Percentiles rank a stretch among this genome's conserved stretches.
These are phyloP conservation scores for Pelagia noctiluca DNA, from an alignment of 30 jellyfish, hydroid and myxozoan species.

Conservation along the genomic window DNA sequence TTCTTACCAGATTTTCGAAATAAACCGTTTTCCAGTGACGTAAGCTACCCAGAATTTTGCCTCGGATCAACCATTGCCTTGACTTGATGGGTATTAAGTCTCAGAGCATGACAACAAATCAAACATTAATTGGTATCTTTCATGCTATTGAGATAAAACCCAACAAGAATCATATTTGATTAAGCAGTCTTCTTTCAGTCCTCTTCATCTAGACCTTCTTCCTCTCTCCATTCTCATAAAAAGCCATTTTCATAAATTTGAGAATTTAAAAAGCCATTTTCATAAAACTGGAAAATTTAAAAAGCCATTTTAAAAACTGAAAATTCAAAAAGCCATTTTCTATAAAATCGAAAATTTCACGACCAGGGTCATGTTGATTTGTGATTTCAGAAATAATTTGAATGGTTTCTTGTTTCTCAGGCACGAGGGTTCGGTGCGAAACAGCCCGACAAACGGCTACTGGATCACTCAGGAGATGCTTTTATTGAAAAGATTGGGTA, in stretches of 20 bases:
- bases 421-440: slow-evolving; percentile 72
- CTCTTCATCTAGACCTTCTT: too few species aligned
- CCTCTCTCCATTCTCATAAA: too few species aligned
- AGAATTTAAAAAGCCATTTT: too few species aligned
- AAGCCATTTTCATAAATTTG: not conserved
- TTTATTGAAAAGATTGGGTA: slow-evolving; percentile 71
- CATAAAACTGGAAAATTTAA: not conserved
- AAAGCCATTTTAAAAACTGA: not conserved
- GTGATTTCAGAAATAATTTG: not conserved
- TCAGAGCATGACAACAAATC: too few species aligned
- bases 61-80: too few species aligned
- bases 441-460: slow-evolving; percentile 72
- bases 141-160: too few species aligned
- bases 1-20: not conserved
- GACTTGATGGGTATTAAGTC: too few species aligned
- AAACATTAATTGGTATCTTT: too few species aligned
- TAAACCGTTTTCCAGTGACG: too few species aligned
- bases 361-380: not conserved
- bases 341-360: not conserved
- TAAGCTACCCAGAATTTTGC: too few species aligned
- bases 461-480: slow-evolving; percentile 22
- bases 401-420: slow-evolving; percentile 23
- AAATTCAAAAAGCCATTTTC: not conserved
- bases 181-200: too few species aligned
- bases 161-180: too few species aligned